These are phyloP conservation scores for Melinopterus prodromus DNA, from an alignment of 2,888 invertebrate species.

Conservation along the genomic window DNA sequence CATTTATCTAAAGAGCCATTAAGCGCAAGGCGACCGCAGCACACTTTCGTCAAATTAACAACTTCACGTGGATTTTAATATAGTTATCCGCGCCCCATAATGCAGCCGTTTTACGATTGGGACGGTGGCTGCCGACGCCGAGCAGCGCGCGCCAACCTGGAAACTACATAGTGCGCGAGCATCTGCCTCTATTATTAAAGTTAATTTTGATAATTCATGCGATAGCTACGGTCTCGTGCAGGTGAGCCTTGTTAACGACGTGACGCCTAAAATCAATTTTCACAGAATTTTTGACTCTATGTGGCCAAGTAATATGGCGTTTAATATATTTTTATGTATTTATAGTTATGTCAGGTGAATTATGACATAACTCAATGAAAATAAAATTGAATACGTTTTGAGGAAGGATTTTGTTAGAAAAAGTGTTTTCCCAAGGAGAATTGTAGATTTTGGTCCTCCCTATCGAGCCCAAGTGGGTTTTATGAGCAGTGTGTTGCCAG, in stretches of 20 bases:
- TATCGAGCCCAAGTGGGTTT: no score
- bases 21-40: neutral
- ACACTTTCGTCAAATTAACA: conserved; percentile 4
- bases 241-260: neutral
- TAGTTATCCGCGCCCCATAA: neutral
- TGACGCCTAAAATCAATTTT: neutral
- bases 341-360: neutral
- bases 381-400: neutral
- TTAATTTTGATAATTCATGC: neutral
- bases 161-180: neutral
- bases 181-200: conserved; percentile 4
- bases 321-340: neutral
- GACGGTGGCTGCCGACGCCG: neutral
- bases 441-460: neutral
- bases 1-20: neutral
- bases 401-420: neutral
- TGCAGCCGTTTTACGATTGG: conserved; percentile 4
- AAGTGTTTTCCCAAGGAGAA: neutral
- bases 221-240: neutral
- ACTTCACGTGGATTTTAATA: conserved; percentile 4
- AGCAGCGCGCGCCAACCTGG: neutral
- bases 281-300: neutral
- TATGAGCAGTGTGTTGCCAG: no score
- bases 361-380: neutral
- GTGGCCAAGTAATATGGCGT: neutral